A percentile compares a stretch with the other conserved stretches of the same genome.
These are phyloP conservation scores for Lasius fuliginosus DNA, from an alignment of 2,888 invertebrate species.

Conservation along the genomic window DNA sequence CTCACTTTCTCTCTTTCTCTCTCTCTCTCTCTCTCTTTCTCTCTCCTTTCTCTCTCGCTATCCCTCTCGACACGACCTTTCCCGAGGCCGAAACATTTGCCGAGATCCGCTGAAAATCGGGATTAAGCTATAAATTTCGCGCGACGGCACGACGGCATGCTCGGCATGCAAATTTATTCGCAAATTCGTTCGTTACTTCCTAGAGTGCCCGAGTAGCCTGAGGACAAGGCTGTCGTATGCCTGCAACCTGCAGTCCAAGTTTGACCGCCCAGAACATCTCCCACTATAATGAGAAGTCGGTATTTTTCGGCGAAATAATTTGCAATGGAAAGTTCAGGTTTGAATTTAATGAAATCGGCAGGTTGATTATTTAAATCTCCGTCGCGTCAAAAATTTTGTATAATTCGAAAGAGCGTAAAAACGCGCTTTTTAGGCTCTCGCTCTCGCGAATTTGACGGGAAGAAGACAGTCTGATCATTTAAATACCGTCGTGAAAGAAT, in stretches of 20 bases:
- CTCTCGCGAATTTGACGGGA: not conserved
- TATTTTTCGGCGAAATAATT: constrained; percentile 40
- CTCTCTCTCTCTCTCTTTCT: not conserved
- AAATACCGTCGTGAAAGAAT: not conserved
- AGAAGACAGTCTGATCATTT: not conserved
- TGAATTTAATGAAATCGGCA: constrained; percentile 14
- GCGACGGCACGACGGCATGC: constrained; percentile 31
- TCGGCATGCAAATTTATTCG: constrained; percentile 69
- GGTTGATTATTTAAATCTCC: constrained; percentile 11
- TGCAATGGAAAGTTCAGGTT: constrained; percentile 33
- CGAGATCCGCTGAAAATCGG: constrained; percentile 63
- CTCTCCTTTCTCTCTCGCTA: not conserved
- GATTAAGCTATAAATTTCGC: constrained; percentile 68
- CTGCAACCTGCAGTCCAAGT: constrained; percentile 17
- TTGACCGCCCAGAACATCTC: constrained; percentile 25
- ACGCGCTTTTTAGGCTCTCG: not conserved
- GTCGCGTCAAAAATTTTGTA: not conserved
- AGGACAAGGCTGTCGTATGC: constrained; percentile 7
- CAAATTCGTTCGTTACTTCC: constrained; percentile 63
- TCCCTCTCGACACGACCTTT: constrained; percentile 8
- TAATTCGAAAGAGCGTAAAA: not conserved
- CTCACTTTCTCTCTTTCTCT: not conserved
- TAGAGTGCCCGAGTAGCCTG: constrained; percentile 32
- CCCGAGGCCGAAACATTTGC: constrained; percentile 55
- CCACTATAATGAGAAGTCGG: constrained; percentile 11